Evolutionary conservation across 2,888 invertebrate species (phyloP).

Genomic region (Diloba caeruleocephala): DNA sequence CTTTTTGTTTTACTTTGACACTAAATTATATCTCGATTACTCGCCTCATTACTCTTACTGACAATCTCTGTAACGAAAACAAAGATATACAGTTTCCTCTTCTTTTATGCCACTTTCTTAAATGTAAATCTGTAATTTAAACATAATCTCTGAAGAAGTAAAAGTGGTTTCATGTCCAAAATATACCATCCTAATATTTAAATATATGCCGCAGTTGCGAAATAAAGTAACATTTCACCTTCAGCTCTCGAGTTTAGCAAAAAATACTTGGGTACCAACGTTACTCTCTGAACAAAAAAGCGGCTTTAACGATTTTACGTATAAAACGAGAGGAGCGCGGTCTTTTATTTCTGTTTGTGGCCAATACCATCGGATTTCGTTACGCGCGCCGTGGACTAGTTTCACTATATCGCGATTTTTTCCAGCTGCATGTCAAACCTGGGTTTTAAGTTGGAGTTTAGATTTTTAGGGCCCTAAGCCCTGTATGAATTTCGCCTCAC

Average conservation of each 20-base stretch:
- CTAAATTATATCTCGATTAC: no score
- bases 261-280: constrained; percentile 49
- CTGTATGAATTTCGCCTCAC: constrained; percentile 5
- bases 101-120: no score
- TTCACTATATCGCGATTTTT: constrained; percentile 62
- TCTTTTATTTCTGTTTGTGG: constrained; percentile 58
- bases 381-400: constrained; percentile 51
- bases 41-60: no score
- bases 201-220: constrained; percentile 33
- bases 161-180: constrained; percentile 22
- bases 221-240: constrained; percentile 49
- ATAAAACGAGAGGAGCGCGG: constrained; percentile 53
- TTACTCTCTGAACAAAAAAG: constrained; percentile 47
- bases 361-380: constrained; percentile 65
- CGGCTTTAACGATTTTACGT: constrained; percentile 56
- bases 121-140: constrained; percentile 2
- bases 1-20: no score
- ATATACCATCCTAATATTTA: constrained; percentile 35
- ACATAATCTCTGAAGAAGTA: constrained; percentile 17
- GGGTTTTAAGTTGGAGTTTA: constrained; percentile 53
- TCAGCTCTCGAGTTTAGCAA: constrained; percentile 39
- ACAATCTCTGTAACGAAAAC: no score
- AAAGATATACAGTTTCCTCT: no score
- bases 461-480: constrained; percentile 51
- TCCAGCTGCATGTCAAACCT: constrained; percentile 51